A percentile compares a stretch with the other conserved stretches of the same genome.
These are phyloP conservation scores for Diloba caeruleocephala DNA, from an alignment of 2,888 invertebrate genomes.

Conservation along the genomic window DNA sequence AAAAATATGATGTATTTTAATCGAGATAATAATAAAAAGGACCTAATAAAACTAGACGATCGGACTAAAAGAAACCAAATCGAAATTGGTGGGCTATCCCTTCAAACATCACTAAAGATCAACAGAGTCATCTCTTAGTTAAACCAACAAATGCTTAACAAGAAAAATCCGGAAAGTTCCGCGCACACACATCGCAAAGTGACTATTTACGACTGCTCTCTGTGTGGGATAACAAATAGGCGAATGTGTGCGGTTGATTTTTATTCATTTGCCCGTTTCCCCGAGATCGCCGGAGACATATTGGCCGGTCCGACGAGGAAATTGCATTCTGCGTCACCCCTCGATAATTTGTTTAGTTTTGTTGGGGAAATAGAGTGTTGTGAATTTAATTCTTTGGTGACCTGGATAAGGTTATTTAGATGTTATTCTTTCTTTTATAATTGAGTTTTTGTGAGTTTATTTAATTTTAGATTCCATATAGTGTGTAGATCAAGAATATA, in stretches of 20 bases:
- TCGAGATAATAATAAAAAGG: too few species aligned
- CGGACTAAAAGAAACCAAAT: too few species aligned
- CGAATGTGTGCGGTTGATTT: slow-evolving; percentile 65
- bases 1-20: too few species aligned
- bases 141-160: not conserved
- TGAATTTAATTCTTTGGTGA: slow-evolving; percentile 20
- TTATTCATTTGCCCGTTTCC: slow-evolving; percentile 66
- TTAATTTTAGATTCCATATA: too few species aligned
- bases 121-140: too few species aligned
- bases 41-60: too few species aligned
- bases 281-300: slow-evolving; percentile 62
- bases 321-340: slow-evolving; percentile 67
- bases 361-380: slow-evolving; percentile 12
- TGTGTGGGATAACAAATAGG: slow-evolving; percentile 50
- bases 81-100: too few species aligned
- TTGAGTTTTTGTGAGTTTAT: too few species aligned
- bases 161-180: not conserved
- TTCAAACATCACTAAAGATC: too few species aligned
- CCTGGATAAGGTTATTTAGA: not conserved
- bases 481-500: too few species aligned
- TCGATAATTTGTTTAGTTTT: slow-evolving; percentile 60
- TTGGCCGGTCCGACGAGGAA: slow-evolving; percentile 65
- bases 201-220: not conserved
- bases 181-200: slow-evolving; percentile 8
- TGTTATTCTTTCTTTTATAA: not conserved